Evolutionary conservation across 1,140 invertebrate genomes (phyloP).

Genomic region (Brevipalpus yothersi): DNA sequence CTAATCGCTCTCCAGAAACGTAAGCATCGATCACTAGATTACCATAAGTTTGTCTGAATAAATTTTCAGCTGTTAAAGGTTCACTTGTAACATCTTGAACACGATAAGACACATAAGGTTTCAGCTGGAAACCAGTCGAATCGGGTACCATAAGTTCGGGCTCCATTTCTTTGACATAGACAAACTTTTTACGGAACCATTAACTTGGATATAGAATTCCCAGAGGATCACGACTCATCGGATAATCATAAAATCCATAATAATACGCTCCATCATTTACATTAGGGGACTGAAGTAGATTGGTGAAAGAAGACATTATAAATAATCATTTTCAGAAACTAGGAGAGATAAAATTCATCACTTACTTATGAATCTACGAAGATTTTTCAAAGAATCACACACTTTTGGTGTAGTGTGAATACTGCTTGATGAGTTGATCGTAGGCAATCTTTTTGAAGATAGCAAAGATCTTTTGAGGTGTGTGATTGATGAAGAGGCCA

Average conservation of each 20-base stretch:
- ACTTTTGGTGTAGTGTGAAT: no score
- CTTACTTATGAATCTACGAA: no score
- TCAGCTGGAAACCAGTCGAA: conserved; percentile 44
- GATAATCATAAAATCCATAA: neutral
- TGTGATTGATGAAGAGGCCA: no score
- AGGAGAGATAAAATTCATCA: no score
- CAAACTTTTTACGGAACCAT: conserved; percentile 20
- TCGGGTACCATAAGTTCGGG: conserved; percentile 78
- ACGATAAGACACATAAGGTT: conserved; percentile 78
- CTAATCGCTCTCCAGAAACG: conserved; percentile 23
- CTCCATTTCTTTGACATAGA: conserved; percentile 56
- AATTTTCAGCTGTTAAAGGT: conserved; percentile 52
- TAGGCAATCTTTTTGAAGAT: no score
- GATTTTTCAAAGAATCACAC: no score
- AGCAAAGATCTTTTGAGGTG: no score
- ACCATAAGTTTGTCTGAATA: conserved; percentile 59
- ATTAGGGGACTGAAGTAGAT: neutral
- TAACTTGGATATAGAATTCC: conserved; percentile 6
- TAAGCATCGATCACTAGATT: conserved; percentile 53
- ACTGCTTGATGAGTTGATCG: no score
- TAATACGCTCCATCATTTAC: neutral
- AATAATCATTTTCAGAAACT: no score
- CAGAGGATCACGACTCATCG: neutral
- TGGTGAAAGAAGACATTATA: no score
- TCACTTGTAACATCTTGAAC: conserved; percentile 41